Percentiles rank a stretch among this genome's conserved stretches.
phyloP scores from a whole-genome alignment of 2,113 vertebrate genomes.

The Poecile atricapillus region DNA sequence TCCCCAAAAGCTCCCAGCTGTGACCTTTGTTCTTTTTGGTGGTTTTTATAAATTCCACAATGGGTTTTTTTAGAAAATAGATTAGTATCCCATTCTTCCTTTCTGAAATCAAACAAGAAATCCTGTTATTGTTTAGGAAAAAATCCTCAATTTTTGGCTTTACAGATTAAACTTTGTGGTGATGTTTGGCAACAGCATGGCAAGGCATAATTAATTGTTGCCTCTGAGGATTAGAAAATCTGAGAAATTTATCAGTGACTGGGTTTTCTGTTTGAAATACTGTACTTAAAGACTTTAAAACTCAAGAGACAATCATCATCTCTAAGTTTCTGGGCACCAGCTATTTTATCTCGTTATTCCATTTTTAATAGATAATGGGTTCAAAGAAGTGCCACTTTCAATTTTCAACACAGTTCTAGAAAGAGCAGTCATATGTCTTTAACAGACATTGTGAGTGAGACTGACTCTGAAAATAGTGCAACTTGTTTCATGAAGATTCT shows the following conservation, averaged over 20 bases:
- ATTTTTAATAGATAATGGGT: slow-evolving; percentile 18
- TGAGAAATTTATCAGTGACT: not conserved
- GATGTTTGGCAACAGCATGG: not conserved
- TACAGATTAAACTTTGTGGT: not conserved
- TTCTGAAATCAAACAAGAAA: not conserved
- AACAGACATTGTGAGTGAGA: not conserved
- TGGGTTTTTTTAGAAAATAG: not conserved
- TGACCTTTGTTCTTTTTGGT: not conserved
- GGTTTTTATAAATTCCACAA: not conserved
- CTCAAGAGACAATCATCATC: not conserved
- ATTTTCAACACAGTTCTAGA: not conserved
- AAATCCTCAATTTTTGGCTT: not conserved
- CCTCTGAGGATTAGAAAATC: not conserved
- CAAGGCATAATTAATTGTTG: not conserved
- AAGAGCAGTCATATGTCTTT: not conserved
- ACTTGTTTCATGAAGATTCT: not conserved
- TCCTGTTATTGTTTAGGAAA: not conserved
- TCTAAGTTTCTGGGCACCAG: not conserved
- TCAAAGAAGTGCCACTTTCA: not conserved
- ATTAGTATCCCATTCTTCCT: not conserved
- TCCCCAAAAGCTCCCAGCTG: not conserved
- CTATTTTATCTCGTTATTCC: not conserved
- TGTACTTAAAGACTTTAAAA: not conserved
- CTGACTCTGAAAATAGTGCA: not conserved
- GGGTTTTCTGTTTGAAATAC: not conserved